A percentile compares a stretch with the other conserved stretches of the same genome.
Evolutionary conservation across 2,888 invertebrate genomes (phyloP).

Genomic region (Allygus modestus): DNA sequence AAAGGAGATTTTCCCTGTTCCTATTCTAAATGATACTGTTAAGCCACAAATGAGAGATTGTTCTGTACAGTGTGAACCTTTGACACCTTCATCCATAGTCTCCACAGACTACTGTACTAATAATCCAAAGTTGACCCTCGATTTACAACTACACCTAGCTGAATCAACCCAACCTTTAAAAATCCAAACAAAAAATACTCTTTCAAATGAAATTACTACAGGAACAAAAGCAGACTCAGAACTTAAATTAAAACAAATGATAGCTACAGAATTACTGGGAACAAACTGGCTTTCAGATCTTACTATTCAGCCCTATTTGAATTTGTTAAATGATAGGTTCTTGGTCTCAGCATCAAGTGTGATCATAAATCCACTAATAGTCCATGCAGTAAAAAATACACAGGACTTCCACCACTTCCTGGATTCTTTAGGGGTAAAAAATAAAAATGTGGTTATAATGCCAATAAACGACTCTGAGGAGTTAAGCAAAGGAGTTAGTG

Average conservation of each 20-base stretch:
- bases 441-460: neutral
- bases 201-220: neutral
- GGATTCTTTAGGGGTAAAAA: constrained; percentile 1
- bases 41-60: neutral
- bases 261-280: neutral
- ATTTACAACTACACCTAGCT: no score
- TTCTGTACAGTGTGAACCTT: neutral
- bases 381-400: constrained; percentile 29
- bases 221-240: neutral
- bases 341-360: neutral
- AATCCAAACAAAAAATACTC: neutral
- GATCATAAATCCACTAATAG: constrained; percentile 20
- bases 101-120: no score
- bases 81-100: neutral
- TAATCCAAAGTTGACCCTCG: no score
- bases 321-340: neutral
- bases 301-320: constrained; percentile 5
- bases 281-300: constrained; percentile 30
- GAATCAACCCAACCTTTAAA: neutral
- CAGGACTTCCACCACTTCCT: neutral
- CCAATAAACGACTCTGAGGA: constrained; percentile 14
- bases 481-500: neutral
- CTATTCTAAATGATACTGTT: neutral
- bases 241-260: neutral
- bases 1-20: neutral